Conservation (phyloP, 92 coral and sea anemone species). For the Micromussa lordhowensis region DNA sequence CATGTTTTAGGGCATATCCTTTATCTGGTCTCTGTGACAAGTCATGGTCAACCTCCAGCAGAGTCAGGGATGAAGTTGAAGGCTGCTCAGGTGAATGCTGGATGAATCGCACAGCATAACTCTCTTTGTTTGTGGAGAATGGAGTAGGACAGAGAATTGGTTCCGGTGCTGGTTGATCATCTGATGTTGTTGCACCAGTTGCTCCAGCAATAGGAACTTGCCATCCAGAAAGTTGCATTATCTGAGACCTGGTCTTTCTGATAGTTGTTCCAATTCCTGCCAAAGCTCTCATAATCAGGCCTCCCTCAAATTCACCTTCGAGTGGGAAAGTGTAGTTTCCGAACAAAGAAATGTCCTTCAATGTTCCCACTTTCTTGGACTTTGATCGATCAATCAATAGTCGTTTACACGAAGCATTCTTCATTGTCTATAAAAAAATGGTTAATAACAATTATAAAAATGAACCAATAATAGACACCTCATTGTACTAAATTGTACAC, state of each 20-base stretch:
- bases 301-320: conserved; percentile 20
- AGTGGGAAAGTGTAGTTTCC: conserved; percentile 30
- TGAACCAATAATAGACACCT: no score
- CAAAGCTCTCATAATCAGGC: conserved; percentile 28
- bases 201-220: conserved; percentile 25
- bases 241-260: conserved; percentile 14
- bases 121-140: not conserved
- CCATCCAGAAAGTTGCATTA: not conserved
- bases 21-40: not conserved
- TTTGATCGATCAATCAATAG: no score
- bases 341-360: conserved; percentile 42
- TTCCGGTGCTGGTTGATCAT: not conserved
- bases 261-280: conserved; percentile 20
- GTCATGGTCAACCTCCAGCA: not conserved
- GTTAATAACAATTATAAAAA: no score
- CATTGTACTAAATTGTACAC: no score
- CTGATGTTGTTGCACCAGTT: conserved; percentile 12
- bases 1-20: conserved; percentile 38
- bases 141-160: not conserved
- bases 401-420: no score
- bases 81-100: conserved; percentile 18
- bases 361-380: conserved; percentile 33
- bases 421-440: no score
- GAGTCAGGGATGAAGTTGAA: conserved; percentile 3
- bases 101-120: conserved; percentile 12